Conservation (phyloP, 1,140 invertebrate species). For the Bombus sylvicola region DNA sequence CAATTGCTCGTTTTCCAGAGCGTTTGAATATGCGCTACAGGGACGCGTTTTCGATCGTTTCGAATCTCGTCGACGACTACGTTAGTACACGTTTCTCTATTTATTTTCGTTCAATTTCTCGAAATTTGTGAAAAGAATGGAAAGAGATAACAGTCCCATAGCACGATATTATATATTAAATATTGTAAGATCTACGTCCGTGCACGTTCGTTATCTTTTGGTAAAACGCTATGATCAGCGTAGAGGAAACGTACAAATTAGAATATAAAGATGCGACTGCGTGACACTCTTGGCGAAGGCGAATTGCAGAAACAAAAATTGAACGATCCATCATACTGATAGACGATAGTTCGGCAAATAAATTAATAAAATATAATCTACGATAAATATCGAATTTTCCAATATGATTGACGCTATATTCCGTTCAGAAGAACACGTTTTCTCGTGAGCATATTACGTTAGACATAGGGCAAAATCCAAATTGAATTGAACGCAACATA, state of each 20-base stretch:
- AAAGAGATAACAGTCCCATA: slow-evolving; percentile 31
- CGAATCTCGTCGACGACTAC: slow-evolving; percentile 57
- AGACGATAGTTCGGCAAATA: too few species aligned
- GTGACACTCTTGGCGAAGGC: slow-evolving; percentile 31
- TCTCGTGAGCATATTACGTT: too few species aligned
- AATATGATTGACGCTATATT: too few species aligned
- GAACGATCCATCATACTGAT: too few species aligned
- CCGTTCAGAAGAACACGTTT: too few species aligned
- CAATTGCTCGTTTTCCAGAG: not conserved
- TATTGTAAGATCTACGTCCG: slow-evolving; percentile 18
- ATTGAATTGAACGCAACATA: too few species aligned
- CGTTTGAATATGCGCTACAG: not conserved
- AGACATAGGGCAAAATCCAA: too few species aligned
- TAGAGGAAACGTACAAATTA: slow-evolving; percentile 49
- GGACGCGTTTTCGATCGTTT: slow-evolving; percentile 10
- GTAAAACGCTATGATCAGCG: slow-evolving; percentile 45
- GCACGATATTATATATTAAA: slow-evolving; percentile 2
- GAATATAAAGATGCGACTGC: slow-evolving; percentile 45
- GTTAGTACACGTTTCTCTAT: slow-evolving; percentile 36
- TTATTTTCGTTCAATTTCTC: not conserved
- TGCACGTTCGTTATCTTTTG: slow-evolving; percentile 29
- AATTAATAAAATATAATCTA: too few species aligned
- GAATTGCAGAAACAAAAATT: not conserved
- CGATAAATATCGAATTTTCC: too few species aligned
- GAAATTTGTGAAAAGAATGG: slow-evolving; percentile 12